Evolutionary conservation across 1,140 invertebrate genomes (phyloP).

Genomic region (Bombyx mori): ASM3026992v2 NC_085122.1:9846501-9847000

Average conservation of each 20-base stretch:
- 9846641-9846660: slow-evolving; percentile 1
- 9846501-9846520: no score
- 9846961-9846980: background rate
- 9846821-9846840: slow-evolving; percentile 32
- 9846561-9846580: no score
- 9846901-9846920: slow-evolving; percentile 7
- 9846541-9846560: no score
- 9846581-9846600: no score
- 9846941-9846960: background rate
- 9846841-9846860: slow-evolving; percentile 37
- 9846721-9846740: slow-evolving; percentile 36
- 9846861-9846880: slow-evolving; percentile 17
- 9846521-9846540: no score
- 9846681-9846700: slow-evolving; percentile 42
- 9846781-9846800: slow-evolving; percentile 38
- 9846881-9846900: slow-evolving; percentile 20
- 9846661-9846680: slow-evolving; percentile 55
- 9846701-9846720: slow-evolving; percentile 35
- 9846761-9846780: slow-evolving; percentile 17
- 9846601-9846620: no score
- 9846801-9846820: slow-evolving; percentile 31
- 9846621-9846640: no score
- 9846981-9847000: slow-evolving; percentile 8
- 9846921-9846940: slow-evolving; percentile 6
- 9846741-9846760: slow-evolving; percentile 28